Base-by-base conservation (phyloP, 1,140 invertebrate species). In the Teleopsis dalmanni region DNA sequence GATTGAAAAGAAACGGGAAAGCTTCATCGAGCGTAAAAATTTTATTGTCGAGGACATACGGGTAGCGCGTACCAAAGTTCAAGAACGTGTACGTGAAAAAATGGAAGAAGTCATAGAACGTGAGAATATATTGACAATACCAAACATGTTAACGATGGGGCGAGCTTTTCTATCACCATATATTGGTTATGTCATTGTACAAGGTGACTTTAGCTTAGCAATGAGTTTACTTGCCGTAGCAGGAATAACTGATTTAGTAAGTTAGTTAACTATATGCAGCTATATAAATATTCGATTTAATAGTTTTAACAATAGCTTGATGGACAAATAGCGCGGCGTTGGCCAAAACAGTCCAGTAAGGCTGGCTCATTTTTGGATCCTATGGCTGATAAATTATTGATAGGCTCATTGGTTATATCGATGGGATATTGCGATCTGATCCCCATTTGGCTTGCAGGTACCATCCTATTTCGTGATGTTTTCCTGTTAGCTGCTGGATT, bases 311-410 rank as follows among this genome's bases (percentile, higher is more conserved):
- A n/a, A n/a, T n/a, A n/a, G n/a, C n/a, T n/a, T 35, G 95, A 98
- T 81, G 95, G 95, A 21, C 95, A 87, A 80, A 96, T 98, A 64
- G 95, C 95, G 10, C 80, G 95, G 43, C 88, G 84, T 43, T 96
- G 91, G 81, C 79, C 82, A 42, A 87, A 84, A 41, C 95, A 98
- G 71, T 83, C 87, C 13, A 91, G 93, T 22, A 89, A 88, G 65
- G 79, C 95, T 54, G 95, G 95, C 7, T 93, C 90, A 53, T 94
- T 95, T 66, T 65, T 98, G n/a, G 95, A 98, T 73, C 95, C 95
- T 10, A 80, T 95, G 72, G 95, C 95, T n/a, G 95, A 98, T 71
- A 98, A 98, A 77, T 75, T 98, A 14, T 75, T 98, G 5, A 83
- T 98, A 52, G 88, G 83, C 10, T 89, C 88, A 11, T 72, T 98